These are phyloP conservation scores for Zoroaster sp. DNA, from an alignment of 53 echinoderm and acorn worm species.

Conservation along the genomic window DNA sequence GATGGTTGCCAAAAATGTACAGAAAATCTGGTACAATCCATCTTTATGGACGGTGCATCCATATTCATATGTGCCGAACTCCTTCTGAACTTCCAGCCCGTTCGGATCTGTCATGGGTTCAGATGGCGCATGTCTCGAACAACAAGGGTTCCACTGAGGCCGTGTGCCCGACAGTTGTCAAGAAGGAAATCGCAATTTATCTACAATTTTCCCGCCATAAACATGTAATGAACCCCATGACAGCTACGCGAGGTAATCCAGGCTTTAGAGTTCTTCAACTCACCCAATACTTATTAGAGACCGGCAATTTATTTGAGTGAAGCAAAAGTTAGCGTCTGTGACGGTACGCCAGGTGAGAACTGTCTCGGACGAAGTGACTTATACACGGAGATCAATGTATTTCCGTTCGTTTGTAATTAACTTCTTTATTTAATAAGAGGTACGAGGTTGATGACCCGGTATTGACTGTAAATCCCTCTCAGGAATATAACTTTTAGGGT, in stretches of 20 bases:
- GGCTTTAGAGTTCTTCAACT: not conserved
- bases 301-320: not conserved
- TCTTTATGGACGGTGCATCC: no score
- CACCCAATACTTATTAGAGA: not conserved
- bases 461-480: not conserved
- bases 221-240: not conserved
- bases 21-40: no score
- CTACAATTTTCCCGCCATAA: conserved; percentile 15
- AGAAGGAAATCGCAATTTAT: conserved; percentile 42
- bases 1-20: no score
- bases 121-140: conserved; percentile 38
- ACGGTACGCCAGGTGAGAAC: conserved; percentile 6
- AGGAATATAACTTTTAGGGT: not conserved
- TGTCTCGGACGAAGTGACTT: conserved; percentile 35
- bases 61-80: not conserved
- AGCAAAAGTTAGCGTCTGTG: not conserved
- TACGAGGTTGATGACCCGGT: conserved; percentile 19
- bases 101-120: conserved; percentile 27
- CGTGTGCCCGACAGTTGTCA: not conserved
- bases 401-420: not conserved
- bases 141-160: not conserved
- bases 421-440: not conserved
- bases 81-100: not conserved
- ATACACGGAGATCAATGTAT: conserved; percentile 16
- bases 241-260: not conserved